Conservation (phyloP, 2,888 invertebrate species). For the Cynaeus angustus region DNA sequence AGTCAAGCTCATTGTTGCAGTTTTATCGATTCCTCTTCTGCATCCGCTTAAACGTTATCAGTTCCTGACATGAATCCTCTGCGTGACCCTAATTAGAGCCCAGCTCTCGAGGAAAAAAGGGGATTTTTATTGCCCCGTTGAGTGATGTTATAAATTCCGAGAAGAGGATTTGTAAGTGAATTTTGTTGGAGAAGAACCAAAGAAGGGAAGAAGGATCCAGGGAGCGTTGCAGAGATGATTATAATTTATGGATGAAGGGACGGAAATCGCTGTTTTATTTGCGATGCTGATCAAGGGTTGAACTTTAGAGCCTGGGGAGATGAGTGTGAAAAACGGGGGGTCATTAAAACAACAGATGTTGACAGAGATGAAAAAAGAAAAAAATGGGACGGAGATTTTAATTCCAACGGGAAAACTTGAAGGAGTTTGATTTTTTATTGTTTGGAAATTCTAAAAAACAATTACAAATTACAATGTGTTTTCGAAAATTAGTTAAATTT, state of each 20-base stretch:
- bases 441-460: no score
- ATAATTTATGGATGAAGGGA: background rate
- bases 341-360: no score
- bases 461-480: no score
- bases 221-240: background rate
- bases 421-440: no score
- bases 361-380: no score
- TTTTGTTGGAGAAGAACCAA: background rate
- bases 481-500: no score
- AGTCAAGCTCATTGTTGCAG: background rate
- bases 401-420: no score
- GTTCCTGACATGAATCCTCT: background rate
- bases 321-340: background rate
- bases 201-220: background rate
- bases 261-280: background rate
- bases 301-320: no score
- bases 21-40: constrained; percentile 1
- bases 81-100: constrained; percentile 8
- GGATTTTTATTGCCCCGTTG: constrained; percentile 5
- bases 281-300: no score
- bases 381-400: no score
- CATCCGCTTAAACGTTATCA: background rate
- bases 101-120: background rate
- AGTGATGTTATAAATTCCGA: constrained; percentile 4
- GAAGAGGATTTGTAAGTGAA: constrained; percentile 6